Evolutionary conservation across 2,113 vertebrate genomes (phyloP).

Genomic region (Vimba vimba): DNA sequence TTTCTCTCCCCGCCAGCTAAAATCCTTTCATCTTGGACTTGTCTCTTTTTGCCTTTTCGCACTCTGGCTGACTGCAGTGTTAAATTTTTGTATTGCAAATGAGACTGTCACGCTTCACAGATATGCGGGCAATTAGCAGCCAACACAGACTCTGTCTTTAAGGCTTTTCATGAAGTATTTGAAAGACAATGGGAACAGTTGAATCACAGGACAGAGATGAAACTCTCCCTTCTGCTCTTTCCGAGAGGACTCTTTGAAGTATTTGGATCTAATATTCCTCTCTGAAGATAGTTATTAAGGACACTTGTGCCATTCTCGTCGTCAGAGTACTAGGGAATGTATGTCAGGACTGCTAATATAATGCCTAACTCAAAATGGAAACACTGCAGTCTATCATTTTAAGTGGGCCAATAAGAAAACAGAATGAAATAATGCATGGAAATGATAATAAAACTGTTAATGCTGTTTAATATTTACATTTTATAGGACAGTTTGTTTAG

Average conservation of each 20-base stretch:
- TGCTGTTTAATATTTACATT: not conserved
- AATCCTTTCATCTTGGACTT: constrained; percentile 54
- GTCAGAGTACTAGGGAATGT: constrained; percentile 5
- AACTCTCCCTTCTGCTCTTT: not conserved
- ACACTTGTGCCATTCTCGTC: constrained; percentile 4
- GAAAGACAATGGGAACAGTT: constrained; percentile 34
- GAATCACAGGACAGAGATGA: constrained; percentile 25
- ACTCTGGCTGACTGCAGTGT: constrained; percentile 38
- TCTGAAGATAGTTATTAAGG: constrained; percentile 35
- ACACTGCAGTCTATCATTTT: not conserved
- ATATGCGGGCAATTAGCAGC: constrained; percentile 54
- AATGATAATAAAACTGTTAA: not conserved
- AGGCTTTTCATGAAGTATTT: constrained; percentile 42
- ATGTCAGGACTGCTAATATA: constrained; percentile 15
- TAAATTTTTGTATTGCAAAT: constrained; percentile 48
- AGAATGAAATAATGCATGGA: not conserved
- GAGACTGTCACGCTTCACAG: constrained; percentile 39
- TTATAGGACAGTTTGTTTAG: not conserved
- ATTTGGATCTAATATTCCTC: constrained; percentile 12
- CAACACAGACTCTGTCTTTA: constrained; percentile 38
- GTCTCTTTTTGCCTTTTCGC: constrained; percentile 45
- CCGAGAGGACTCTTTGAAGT: constrained; percentile 21
- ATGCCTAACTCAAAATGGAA: constrained; percentile 9
- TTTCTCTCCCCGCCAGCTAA: constrained; percentile 28
- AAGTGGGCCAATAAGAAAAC: not conserved